phyloP scores from a whole-genome alignment of 2,797 vertebrate species.

The Chelon labrosus region DNA sequence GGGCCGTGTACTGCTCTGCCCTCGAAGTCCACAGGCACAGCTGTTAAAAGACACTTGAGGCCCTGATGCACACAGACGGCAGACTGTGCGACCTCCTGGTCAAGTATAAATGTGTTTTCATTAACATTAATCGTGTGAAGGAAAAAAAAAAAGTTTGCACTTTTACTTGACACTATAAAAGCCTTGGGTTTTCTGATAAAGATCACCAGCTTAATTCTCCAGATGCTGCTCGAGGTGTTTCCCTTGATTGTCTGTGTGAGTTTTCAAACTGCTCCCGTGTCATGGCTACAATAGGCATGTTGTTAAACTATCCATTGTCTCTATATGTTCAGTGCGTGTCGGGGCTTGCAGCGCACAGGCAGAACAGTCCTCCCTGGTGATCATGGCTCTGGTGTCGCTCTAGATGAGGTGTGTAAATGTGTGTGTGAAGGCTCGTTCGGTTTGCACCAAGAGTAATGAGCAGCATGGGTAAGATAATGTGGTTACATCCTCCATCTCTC shows the following conservation, averaged over 20 bases:
- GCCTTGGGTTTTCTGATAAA: slow-evolving; percentile 26
- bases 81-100: slow-evolving; percentile 45
- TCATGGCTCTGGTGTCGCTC: slow-evolving; percentile 39
- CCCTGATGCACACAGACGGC: slow-evolving; percentile 43
- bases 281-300: slow-evolving; percentile 55
- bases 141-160: slow-evolving; percentile 5
- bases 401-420: slow-evolving; percentile 47
- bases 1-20: slow-evolving; percentile 27
- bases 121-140: slow-evolving; percentile 12
- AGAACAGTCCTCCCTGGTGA: slow-evolving; percentile 32
- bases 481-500: slow-evolving; percentile 47
- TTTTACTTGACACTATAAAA: slow-evolving; percentile 42
- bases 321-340: slow-evolving; percentile 13
- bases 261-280: slow-evolving; percentile 38
- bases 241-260: slow-evolving; percentile 64
- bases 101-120: slow-evolving; percentile 49
- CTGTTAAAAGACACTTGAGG: slow-evolving; percentile 76
- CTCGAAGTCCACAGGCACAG: slow-evolving; percentile 72
- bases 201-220: slow-evolving; percentile 16
- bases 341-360: slow-evolving; percentile 17
- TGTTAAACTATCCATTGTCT: slow-evolving; percentile 21
- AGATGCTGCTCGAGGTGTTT: slow-evolving; percentile 43
- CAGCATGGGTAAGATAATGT: slow-evolving; percentile 63
- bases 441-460: slow-evolving; percentile 75
- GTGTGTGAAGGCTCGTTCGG: slow-evolving; percentile 71